A percentile compares a stretch with the other conserved stretches of the same genome.
Conservation (phyloP, 2,888 invertebrate genomes). For the Apamea anceps region DNA sequence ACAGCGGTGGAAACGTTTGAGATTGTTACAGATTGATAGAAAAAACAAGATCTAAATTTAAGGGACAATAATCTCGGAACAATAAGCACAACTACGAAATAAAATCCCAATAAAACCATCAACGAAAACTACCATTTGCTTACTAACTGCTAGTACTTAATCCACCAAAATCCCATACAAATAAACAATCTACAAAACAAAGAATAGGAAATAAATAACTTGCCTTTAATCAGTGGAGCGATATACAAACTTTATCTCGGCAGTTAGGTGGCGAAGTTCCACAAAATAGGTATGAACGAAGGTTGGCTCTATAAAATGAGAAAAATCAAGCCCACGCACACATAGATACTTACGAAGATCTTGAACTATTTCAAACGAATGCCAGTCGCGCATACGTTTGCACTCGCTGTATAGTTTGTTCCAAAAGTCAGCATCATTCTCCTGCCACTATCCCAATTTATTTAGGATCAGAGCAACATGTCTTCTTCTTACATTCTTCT, state of each 20-base stretch:
- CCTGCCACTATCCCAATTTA: too few species aligned
- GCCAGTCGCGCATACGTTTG: not conserved
- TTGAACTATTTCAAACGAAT: not conserved
- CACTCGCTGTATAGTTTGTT: not conserved
- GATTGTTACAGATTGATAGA: too few species aligned
- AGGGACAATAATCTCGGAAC: not conserved
- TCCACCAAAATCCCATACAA: conserved; percentile 2
- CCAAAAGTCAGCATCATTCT: not conserved
- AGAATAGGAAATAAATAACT: conserved; percentile 47
- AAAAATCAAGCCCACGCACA: not conserved
- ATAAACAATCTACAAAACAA: conserved; percentile 41
- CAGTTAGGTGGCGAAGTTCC: conserved; percentile 47
- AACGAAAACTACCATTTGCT: conserved; percentile 6
- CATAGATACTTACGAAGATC: not conserved
- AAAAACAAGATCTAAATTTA: not conserved
- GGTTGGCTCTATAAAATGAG: not conserved
- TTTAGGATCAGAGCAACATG: too few species aligned
- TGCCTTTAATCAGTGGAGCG: conserved; percentile 52
- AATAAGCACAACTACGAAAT: not conserved
- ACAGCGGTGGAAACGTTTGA: too few species aligned
- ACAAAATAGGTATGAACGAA: not conserved
- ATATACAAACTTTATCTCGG: conserved; percentile 57
- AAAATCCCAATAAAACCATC: not conserved
- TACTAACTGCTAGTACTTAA: conserved; percentile 20
- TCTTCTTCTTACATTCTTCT: too few species aligned